Evolutionary conservation across 2,113 vertebrate species (phyloP).

Genomic region (Actenoides lindsayi): DNA sequence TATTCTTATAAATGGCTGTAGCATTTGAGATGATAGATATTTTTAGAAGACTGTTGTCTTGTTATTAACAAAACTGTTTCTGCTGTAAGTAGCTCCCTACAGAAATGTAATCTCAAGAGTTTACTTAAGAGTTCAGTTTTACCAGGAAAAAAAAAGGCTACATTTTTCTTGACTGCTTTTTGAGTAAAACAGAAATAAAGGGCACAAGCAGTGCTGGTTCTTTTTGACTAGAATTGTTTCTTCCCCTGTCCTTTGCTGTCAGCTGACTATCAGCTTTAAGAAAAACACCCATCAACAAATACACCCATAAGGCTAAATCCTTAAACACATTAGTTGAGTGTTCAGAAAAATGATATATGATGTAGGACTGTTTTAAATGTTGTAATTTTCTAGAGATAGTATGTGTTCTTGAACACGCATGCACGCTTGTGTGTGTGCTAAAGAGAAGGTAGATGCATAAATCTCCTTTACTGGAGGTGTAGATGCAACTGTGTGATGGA

Average conservation of each 20-base stretch:
- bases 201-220: not conserved
- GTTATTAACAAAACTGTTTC: not conserved
- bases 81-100: not conserved
- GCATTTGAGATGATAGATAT: not conserved
- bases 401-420: too few relatives aligned
- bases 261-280: not conserved
- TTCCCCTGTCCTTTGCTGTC: not conserved
- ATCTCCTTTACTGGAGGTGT: not conserved
- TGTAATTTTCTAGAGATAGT: not conserved
- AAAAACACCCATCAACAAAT: not conserved
- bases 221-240: not conserved
- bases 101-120: not conserved
- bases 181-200: not conserved
- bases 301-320: not conserved
- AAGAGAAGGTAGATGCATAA: not conserved
- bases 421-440: accelerated
- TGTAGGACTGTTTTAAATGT: not conserved
- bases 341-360: not conserved
- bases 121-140: not conserved
- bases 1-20: not conserved
- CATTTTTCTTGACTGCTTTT: not conserved
- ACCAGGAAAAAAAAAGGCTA: not conserved
- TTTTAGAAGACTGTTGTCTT: not conserved
- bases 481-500: not conserved
- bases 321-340: not conserved